phyloP scores from a whole-genome alignment of 1,140 invertebrate species.

The Drosophila triauraria region DNA sequence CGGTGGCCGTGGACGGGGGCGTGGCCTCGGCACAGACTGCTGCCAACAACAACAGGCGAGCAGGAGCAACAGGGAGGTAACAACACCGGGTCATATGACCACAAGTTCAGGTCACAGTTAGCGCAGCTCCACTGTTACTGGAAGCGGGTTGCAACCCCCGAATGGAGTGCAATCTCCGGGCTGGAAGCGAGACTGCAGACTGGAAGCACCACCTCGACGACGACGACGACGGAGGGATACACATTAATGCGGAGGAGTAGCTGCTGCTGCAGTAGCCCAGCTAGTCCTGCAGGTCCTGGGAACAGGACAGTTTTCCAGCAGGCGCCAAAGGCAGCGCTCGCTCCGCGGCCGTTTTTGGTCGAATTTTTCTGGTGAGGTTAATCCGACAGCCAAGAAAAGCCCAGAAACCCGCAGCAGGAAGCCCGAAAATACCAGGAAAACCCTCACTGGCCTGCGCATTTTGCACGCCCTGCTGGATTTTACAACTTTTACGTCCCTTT shows the following conservation, averaged over 20 bases:
- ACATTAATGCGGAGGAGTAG: slow-evolving; percentile 44
- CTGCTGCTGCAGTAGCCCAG: slow-evolving; percentile 13
- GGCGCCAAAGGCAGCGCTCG: slow-evolving; percentile 42
- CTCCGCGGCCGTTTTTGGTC: slow-evolving; percentile 20
- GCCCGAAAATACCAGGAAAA: background rate
- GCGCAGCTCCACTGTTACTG: slow-evolving; percentile 30
- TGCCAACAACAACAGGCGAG: slow-evolving; percentile 61
- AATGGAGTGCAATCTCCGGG: slow-evolving; percentile 34
- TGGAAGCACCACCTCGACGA: slow-evolving; percentile 44
- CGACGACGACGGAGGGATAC: slow-evolving; percentile 36
- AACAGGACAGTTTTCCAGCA: slow-evolving; percentile 43
- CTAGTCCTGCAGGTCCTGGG: slow-evolving; percentile 29
- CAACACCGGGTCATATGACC: background rate
- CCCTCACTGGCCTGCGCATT: background rate
- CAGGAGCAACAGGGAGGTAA: slow-evolving; percentile 37
- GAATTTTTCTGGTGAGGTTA: slow-evolving; percentile 6
- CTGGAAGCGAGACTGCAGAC: slow-evolving; percentile 53
- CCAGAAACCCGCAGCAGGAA: slow-evolving; percentile 2
- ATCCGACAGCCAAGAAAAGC: background rate
- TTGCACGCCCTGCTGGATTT: slow-evolving; percentile 1
- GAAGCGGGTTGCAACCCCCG: slow-evolving; percentile 61
- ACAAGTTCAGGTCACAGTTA: background rate
- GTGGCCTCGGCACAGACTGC: slow-evolving; percentile 48
- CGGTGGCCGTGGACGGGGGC: slow-evolving; percentile 17
- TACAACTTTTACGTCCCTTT: background rate